Evolutionary conservation across 1,140 invertebrate species (phyloP), one percentile per base, ranked within the genome.

Genomic region (Penaeus chinensis): DNA sequence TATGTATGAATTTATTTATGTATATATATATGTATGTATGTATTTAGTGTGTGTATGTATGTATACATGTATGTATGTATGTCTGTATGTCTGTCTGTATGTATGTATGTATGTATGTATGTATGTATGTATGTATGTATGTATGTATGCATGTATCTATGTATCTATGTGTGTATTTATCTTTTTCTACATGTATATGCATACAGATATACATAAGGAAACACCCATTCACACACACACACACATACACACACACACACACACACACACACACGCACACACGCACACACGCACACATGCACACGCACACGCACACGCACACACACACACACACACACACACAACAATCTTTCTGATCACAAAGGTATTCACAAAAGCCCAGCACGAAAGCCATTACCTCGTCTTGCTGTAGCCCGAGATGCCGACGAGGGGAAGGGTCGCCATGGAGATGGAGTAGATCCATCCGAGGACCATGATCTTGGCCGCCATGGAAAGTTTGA

Each of bases 331-430:
- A 47, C 11, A 47, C 11, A 47, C 11, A 47, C 11, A 47, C 11
- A 47, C 11, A 47, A 10, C 7, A 10, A 47, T 47, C 7, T 47
- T 32, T 32, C 37, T 42, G 37, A 42, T 42, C n/a, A 74, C 11
- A 74, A 3, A 74, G 3, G 32, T 32, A 74, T 74, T 13, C n/a
- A 74, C 0, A 74, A 27, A 3, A 81, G 54, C 0, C 16, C 8
- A n/a, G 42, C 13, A 61, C 37, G 24, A 1, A 20, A 16, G 19
- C 27, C 24, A 89, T 91, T 91, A 95, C 95, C 95, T 95, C 0
- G 95, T 96, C 60, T 95, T 95, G 22, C 95, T 95, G 91, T 97
- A 98, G 89, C 96, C 95, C 69, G 96, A 97, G 54, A 97, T 94
- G 0, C 96, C 96, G 22, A 95, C 92, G 4, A 97, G 92, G 0